phyloP scores from a whole-genome alignment of 2,888 invertebrate species.

The Taphrorychus bicolor region DNA sequence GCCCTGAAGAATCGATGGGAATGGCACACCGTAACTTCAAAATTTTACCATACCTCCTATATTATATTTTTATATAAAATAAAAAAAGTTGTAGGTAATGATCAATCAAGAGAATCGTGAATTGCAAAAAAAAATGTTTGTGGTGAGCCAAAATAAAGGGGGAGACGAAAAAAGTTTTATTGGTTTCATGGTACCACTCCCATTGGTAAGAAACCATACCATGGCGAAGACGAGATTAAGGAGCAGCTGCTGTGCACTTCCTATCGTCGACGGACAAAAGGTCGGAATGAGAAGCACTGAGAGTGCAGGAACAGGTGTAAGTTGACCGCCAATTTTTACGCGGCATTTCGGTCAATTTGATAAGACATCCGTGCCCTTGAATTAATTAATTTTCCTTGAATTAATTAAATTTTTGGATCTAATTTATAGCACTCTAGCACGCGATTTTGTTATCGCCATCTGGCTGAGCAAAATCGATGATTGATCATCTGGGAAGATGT shows the following conservation, averaged over 20 bases:
- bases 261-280: slow-evolving; percentile 37
- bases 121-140: too few relatives aligned
- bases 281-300: slow-evolving; percentile 38
- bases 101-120: too few relatives aligned
- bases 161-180: too few relatives aligned
- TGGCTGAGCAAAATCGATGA: background rate
- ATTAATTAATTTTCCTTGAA: background rate
- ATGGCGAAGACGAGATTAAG: slow-evolving; percentile 27
- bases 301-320: slow-evolving; percentile 39
- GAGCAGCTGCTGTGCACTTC: slow-evolving; percentile 34
- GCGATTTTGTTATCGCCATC: too few relatives aligned
- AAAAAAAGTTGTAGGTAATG: too few relatives aligned
- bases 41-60: background rate
- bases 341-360: slow-evolving; percentile 3
- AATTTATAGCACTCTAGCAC: too few relatives aligned
- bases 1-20: slow-evolving; percentile 16
- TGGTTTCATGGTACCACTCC: slow-evolving; percentile 11
- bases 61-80: too few relatives aligned
- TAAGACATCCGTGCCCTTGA: background rate
- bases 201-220: slow-evolving; percentile 24
- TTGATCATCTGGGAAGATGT: background rate
- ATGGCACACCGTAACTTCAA: background rate
- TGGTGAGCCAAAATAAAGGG: too few relatives aligned
- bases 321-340: slow-evolving; percentile 36
- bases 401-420: too few relatives aligned